phyloP scores from a whole-genome alignment of 2,888 invertebrate species.

The Papilio demoleus region DNA sequence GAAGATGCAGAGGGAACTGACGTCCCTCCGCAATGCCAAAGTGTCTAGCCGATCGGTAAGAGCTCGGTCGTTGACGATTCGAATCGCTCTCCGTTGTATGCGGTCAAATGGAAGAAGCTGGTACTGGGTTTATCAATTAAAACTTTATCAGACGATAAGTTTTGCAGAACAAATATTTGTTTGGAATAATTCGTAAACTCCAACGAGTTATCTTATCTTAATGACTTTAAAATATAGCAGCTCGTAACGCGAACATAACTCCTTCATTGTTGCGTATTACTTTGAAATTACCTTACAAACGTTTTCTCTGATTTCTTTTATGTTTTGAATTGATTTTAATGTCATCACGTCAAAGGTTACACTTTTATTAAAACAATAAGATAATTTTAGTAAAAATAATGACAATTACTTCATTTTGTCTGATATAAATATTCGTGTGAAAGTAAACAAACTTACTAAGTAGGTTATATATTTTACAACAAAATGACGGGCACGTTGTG shows the following conservation, averaged over 20 bases:
- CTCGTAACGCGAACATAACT: conserved; percentile 4
- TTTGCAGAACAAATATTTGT: conserved; percentile 27
- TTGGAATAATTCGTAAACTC: conserved; percentile 16
- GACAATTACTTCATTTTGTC: too few relatives aligned
- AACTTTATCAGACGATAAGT: conserved; percentile 39
- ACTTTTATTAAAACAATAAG: neutral
- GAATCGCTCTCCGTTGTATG: too few relatives aligned
- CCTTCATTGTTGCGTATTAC: neutral
- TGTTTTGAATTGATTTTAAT: neutral
- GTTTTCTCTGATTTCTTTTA: neutral
- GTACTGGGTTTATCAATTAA: conserved; percentile 40
- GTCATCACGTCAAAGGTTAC: neutral
- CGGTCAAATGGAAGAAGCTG: too few relatives aligned
- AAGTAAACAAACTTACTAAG: too few relatives aligned
- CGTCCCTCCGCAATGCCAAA: too few relatives aligned
- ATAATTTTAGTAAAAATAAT: too few relatives aligned
- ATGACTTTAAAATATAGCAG: conserved; percentile 23
- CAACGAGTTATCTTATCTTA: conserved; percentile 31
- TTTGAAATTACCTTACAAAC: neutral
- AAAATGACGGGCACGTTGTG: neutral
- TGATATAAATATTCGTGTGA: too few relatives aligned
- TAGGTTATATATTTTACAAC: conserved; percentile 5
- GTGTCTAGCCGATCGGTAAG: too few relatives aligned
- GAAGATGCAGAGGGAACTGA: too few relatives aligned
- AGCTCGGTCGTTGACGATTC: too few relatives aligned